Base-by-base conservation (phyloP, 1,140 invertebrate genomes). In the Monomorium pharaonis region DNA sequence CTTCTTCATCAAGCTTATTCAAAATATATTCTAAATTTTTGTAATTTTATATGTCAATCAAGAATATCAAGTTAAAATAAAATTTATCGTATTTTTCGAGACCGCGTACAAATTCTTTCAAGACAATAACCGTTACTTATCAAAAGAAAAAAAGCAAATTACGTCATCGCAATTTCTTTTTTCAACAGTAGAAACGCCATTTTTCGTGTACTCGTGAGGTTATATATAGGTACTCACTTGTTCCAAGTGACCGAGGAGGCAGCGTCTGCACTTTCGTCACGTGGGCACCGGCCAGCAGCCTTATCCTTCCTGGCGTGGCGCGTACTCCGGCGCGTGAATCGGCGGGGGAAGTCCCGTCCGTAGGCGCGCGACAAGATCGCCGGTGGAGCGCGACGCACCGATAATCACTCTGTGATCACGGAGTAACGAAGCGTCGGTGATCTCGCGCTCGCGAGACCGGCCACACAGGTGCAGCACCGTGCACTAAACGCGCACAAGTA, bases 181-280 rank as follows among this genome's bases (percentile, higher is more conserved):
- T 49, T 49, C 9, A 0, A 49, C 49, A 51, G 18, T 18, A 51
- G n/a, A 51, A 37, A 3, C 37, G 37, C 37, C 14, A 18, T 2
- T 3, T 18, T 49, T 5, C 14, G 47, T 49, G 47, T 18, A 49
- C 16, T 49, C n/a, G n/a, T n/a, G n/a, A n/a, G n/a, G n/a, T n/a
- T n/a, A n/a, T n/a, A 16, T 16, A 49, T 18, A 49, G 0, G 14
- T 51, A 92, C 91, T 92, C 75, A 92, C 92, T 92, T 92, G 88
- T 89, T 70, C 30, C 42, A 91, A 92, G 88, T 87, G 87, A 90
- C 88, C 90, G 88, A 67, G 56, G 65, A 74, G 30, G 78, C 74
- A 77, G 89, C 76, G 85, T 92, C 85, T 86, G 86, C 91, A 92
- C 90, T 91, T 88, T 90, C 84, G 90, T 91, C 91, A 86, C 91